phyloP scores from a whole-genome alignment of 2,113 vertebrate genomes.

The Sinocyclocheilus maitianheensis region DNA sequence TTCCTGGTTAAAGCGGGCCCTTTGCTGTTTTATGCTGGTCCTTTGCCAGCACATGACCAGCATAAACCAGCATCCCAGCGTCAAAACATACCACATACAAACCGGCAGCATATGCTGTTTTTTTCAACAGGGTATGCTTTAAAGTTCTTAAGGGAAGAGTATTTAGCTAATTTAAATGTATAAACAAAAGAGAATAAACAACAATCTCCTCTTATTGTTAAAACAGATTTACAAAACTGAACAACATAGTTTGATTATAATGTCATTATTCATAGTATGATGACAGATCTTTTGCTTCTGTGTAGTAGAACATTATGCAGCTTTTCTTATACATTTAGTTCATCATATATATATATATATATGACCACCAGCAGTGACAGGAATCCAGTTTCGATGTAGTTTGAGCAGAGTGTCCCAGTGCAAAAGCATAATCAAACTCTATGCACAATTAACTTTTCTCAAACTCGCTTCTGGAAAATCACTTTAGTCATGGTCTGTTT shows the following conservation, averaged over 20 bases:
- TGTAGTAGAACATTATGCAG: neutral
- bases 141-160: neutral
- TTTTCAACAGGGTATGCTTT: too few species aligned
- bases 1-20: too few species aligned
- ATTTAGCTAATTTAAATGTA: neutral
- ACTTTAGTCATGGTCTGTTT: conserved; percentile 36
- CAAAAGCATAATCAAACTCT: conserved; percentile 35
- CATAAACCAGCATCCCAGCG: too few species aligned
- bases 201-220: neutral
- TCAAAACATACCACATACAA: too few species aligned
- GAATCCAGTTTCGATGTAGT: neutral
- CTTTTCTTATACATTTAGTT: neutral
- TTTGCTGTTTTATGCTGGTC: too few species aligned
- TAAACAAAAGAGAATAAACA: neutral
- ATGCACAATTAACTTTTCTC: conserved; percentile 46
- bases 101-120: too few species aligned
- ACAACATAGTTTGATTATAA: neutral
- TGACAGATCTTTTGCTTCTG: neutral
- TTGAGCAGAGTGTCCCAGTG: neutral
- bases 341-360: neutral
- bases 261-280: neutral
- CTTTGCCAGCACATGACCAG: too few species aligned
- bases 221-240: neutral
- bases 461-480: conserved; percentile 59
- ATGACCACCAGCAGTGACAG: conserved; percentile 26